Base-by-base conservation (phyloP, 2,888 invertebrate genomes). In the Drosophila limbata region DNA sequence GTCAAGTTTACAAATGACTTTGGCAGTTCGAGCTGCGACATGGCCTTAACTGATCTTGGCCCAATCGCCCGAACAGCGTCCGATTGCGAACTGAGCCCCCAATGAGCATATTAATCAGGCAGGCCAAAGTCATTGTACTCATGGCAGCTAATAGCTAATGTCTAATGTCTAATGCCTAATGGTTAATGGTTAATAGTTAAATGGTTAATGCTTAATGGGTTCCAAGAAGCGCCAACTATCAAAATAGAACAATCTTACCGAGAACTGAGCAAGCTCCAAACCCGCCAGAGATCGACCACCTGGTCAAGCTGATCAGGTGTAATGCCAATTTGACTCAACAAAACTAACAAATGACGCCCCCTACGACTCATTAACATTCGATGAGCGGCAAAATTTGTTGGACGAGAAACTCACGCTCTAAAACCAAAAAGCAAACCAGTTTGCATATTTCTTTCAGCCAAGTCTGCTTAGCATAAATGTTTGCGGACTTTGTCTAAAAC, bases 171-270 rank as follows among this genome's bases (percentile, higher is more conserved):
- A 73, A 63, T 77, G 61, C 6, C 28, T 56, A 70, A 67, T 73
- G 52, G 60, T 19, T 56, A 70, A 67, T 73, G 52, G 60, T 42
- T 35, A 77, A 61, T 77, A 50, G 17, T 35, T 51, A 25, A 71
- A 68, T 73, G 42, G 17, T 13, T 48, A 66, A 66, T 62, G 40
- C 51, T 47, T 79, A 86, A 81, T 77, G 77, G 84, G 66, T 85
- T 89, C 88, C 80, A 60, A 72, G 88, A 86, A 88, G 48, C 64
- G 47, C 42, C 42, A 71, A 60, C 79, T 71, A 88, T 88, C 89
- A 56, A 84, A 85, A 67, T 88, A 86, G 89, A 88, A 86, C 89
- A 84, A 88, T 86, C 89, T 84, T 86, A 77, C 72, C 59, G 4
- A 65, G 88, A 88, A 86, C 53, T 61, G 48, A 52, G 37, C 3